Conservation (phyloP, 2,797 vertebrate genomes). For the Lacerta viridis region DNA sequence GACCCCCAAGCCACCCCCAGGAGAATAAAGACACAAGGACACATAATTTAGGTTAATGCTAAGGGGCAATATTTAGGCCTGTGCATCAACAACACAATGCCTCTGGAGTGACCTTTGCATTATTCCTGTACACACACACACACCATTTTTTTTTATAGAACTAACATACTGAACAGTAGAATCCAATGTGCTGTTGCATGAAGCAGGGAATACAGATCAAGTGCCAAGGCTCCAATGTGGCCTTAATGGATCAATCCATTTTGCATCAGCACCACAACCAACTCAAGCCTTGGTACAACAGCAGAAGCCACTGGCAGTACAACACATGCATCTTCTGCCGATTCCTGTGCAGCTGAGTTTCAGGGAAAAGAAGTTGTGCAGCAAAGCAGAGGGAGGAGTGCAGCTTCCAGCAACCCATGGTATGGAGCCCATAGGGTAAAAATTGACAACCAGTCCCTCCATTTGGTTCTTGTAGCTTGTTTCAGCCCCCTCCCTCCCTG, state of each 20-base stretch:
- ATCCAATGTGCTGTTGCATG: neutral
- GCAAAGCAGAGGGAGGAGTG: neutral
- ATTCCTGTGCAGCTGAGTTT: neutral
- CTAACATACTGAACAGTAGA: neutral
- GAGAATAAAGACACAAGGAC: too few relatives aligned
- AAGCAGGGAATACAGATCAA: neutral
- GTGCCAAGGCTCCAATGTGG: neutral
- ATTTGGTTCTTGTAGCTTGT: too few relatives aligned
- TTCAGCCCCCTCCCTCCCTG: too few relatives aligned
- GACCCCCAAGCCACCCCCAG: too few relatives aligned
- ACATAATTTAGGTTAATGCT: too few relatives aligned
- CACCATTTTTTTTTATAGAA: too few relatives aligned
- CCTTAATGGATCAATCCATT: neutral
- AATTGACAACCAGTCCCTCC: neutral
- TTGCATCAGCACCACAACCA: neutral
- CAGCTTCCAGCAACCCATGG: neutral
- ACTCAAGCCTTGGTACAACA: neutral
- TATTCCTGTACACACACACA: too few relatives aligned
- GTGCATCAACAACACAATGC: neutral
- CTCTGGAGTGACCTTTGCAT: neutral
- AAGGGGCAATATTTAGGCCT: neutral
- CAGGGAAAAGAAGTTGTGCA: neutral
- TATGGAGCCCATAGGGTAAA: neutral
- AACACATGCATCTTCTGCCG: neutral
- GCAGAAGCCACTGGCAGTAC: neutral